Evolutionary conservation across 2,797 vertebrate species (phyloP), one percentile per base, ranked within the genome.

Genomic region (Crossoptilon crossoptilon): DNA sequence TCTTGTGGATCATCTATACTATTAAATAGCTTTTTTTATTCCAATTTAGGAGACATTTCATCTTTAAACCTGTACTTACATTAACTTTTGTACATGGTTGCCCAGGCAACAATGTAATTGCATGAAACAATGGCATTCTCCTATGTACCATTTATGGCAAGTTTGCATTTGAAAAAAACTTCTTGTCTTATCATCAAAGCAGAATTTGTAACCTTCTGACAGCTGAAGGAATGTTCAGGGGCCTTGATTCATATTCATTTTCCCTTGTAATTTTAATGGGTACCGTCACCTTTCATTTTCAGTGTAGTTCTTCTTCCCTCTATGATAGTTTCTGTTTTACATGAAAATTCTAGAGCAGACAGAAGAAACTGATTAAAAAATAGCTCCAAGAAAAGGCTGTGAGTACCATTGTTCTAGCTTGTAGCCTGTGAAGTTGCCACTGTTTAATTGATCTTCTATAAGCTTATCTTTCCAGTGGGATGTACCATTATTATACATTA

Each of bases 401-500:
- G 84, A 95, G 91, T 91, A 76, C 91, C 81, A 88, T 96, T 95
- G 91, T 91, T 93, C 83, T 56, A 78, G 91, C 95, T 91, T 96
- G 97, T 83, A 95, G 86, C 94, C 97, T 96, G 94, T 96, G 95
- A 96, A 97, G 96, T 96, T 97, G 93, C 94, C 91, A 88, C 92
- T 95, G 83, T 96, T 96, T 96, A 97, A 97, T 97, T 96, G 96
- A 97, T 97, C 96, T 95, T 92, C 96, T 90, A 96, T 97, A 97
- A 96, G 96, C 96, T 97, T 97, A 98, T 97, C 96, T 97, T 97
- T 97, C 95, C 94, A 96, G 95, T 87, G 96, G 97, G 96, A 97
- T 97, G 96, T 96, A 92, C 97, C 95, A 94, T 97, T 97, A 97
- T 96, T 97, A 95, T 97, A 96, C 96, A 97, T 97, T 97, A 98